phyloP scores from a whole-genome alignment of 2,797 vertebrate genomes.

The Crenuchus spilurus region DNA sequence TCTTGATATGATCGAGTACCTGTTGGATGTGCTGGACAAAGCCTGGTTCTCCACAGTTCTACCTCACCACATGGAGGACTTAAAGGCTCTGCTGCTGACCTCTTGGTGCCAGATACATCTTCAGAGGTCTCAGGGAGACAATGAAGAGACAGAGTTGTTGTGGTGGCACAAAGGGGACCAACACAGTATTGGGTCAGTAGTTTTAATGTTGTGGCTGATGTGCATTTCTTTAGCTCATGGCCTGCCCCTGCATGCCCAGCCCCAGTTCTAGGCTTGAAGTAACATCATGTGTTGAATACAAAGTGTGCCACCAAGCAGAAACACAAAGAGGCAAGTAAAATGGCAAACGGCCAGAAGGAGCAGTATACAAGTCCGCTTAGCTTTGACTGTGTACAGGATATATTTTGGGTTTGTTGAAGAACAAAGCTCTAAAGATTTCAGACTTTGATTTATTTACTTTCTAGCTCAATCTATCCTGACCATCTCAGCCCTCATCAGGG shows the following conservation, averaged over 20 bases:
- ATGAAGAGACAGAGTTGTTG: too few species aligned
- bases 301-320: conserved; percentile 40
- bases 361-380: background rate
- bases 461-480: background rate
- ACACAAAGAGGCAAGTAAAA: background rate
- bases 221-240: background rate
- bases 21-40: too few species aligned
- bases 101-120: too few species aligned
- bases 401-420: background rate
- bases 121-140: too few species aligned
- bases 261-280: conserved; percentile 18
- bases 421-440: background rate
- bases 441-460: background rate
- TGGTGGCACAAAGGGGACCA: background rate
- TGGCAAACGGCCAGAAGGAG: conserved; percentile 7
- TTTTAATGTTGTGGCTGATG: conserved; percentile 29
- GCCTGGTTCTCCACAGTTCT: too few species aligned
- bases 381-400: background rate
- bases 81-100: too few species aligned
- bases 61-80: too few species aligned
- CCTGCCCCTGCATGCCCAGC: background rate
- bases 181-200: background rate
- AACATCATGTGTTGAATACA: conserved; percentile 42
- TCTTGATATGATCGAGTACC: too few species aligned
- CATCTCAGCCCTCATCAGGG: background rate